Evolutionary conservation across 30 jellyfish, hydroid and myxozoan genomes (phyloP), one percentile per base, ranked within the genome.

Genomic region (Hydractinia symbiolongicarpus): DNA sequence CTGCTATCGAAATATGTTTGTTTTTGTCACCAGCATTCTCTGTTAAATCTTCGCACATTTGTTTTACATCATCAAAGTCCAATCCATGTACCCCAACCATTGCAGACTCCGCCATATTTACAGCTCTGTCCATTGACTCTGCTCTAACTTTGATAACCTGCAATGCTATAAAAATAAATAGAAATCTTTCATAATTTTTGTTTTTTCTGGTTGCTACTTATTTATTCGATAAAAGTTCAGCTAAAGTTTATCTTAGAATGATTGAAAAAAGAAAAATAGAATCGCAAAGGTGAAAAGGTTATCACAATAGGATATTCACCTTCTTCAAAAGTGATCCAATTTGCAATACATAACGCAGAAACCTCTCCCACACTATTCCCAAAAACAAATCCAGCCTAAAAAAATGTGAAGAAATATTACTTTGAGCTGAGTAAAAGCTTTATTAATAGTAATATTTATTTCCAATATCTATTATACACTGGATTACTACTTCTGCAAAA

Each of bases 361-460:
- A 88, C 60, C 57, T 88, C 96, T 20, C 96, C 96, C 61, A 88
- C 87, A 80, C 96, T 88, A 76, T 88, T 83, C 9, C 96, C 96
- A 55, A 90, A 94, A 58, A 88, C 72, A 15, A 49, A 57, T 58
- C 74, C 67, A 11, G 55, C 72, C 89, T 86, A 19, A 30, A 30
- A 30, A 30, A 2, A 30, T 30, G 44, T 30, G 44, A 30, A 30
- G 44, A 30, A 30, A 30, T 30, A 30, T 30, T 30, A 30, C 2
- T 30, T 30, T 30, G n/a, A n/a, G n/a, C n/a, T n/a, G n/a, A n/a
- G n/a, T n/a, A n/a, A n/a, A n/a, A n/a, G n/a, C n/a, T n/a, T n/a
- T n/a, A n/a, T n/a, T n/a, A n/a, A n/a, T n/a, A n/a, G n/a, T n/a
- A n/a, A n/a, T n/a, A n/a, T n/a, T n/a, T n/a, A 30, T 30, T 2